Percentiles rank a stretch among this genome's conserved stretches.
Evolutionary conservation across 2,113 vertebrate species (phyloP).

Genomic region (Romanogobio albipinnatus): DNA sequence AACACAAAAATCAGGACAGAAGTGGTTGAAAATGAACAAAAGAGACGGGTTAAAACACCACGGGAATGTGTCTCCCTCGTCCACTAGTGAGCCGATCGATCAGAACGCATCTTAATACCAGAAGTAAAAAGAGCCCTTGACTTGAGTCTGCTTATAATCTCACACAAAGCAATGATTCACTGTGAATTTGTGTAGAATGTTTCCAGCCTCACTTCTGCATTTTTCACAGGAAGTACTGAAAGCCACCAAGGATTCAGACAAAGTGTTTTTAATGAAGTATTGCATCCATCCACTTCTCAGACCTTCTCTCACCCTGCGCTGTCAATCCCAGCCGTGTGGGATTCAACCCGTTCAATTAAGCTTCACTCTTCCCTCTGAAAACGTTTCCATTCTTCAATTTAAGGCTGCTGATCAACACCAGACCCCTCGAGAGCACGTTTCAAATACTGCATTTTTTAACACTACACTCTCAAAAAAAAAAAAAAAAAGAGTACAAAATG

Average conservation of each 20-base stretch:
- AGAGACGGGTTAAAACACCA: no score
- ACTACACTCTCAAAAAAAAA: background rate
- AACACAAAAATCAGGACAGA: no score
- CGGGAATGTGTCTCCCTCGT: no score
- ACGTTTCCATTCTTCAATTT: conserved; percentile 46
- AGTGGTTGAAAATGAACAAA: no score
- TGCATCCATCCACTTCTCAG: background rate
- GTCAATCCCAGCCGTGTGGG: conserved; percentile 47
- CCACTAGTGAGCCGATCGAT: no score
- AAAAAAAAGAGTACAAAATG: no score
- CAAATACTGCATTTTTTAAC: background rate
- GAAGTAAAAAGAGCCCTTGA: no score
- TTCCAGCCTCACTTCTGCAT: background rate
- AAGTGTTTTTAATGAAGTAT: conserved; percentile 42
- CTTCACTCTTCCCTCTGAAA: conserved; percentile 50
- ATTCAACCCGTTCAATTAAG: conserved; percentile 60
- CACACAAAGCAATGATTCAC: background rate
- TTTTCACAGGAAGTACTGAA: background rate
- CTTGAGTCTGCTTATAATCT: no score
- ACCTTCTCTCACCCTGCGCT: background rate
- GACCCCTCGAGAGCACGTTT: conserved; percentile 22
- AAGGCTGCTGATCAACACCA: conserved; percentile 46
- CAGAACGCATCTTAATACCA: no score
- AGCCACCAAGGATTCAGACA: background rate
- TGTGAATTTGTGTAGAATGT: background rate